Conservation (phyloP, 2,113 vertebrate species). For the Empidonax traillii region DNA sequence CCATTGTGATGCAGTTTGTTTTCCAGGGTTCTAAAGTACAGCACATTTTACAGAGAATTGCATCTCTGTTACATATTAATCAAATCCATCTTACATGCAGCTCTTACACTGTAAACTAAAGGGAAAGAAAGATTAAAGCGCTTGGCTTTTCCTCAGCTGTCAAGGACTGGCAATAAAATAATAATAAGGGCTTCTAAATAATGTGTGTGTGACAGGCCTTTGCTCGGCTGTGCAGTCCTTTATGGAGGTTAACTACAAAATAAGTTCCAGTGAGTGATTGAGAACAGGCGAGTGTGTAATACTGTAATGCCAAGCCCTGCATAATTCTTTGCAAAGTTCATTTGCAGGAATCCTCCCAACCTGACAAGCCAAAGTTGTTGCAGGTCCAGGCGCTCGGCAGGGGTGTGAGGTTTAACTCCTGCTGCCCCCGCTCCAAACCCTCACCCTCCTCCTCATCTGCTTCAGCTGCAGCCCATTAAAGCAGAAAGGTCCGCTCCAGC, state of each 20-base stretch:
- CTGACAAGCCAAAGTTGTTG: slow-evolving; percentile 65
- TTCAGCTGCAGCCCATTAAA: slow-evolving; percentile 59
- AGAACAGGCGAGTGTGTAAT: slow-evolving; percentile 75
- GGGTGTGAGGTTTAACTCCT: slow-evolving; percentile 10
- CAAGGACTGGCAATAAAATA: slow-evolving; percentile 86
- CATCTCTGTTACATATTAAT: slow-evolving; percentile 87
- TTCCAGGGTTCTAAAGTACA: slow-evolving; percentile 82
- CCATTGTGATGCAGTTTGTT: slow-evolving; percentile 84
- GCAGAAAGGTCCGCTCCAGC: background rate
- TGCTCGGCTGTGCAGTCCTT: slow-evolving; percentile 78
- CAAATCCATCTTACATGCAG: slow-evolving; percentile 80
- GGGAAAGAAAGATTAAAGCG: slow-evolving; percentile 84
- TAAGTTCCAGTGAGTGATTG: slow-evolving; percentile 85
- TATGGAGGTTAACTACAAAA: slow-evolving; percentile 89
- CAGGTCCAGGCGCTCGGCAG: slow-evolving; percentile 44
- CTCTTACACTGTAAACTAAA: slow-evolving; percentile 83
- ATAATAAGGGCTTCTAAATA: slow-evolving; percentile 88
- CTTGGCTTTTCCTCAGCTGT: slow-evolving; percentile 85
- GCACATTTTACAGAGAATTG: slow-evolving; percentile 84
- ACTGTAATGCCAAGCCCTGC: slow-evolving; percentile 73
- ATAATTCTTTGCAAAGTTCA: slow-evolving; percentile 79
- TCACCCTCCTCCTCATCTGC: slow-evolving; percentile 14
- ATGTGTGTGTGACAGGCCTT: slow-evolving; percentile 82
- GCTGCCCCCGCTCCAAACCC: background rate
- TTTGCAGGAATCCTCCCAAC: slow-evolving; percentile 70